phyloP scores from a whole-genome alignment of 2,888 invertebrate genomes.

The Drosophila cognata region DNA sequence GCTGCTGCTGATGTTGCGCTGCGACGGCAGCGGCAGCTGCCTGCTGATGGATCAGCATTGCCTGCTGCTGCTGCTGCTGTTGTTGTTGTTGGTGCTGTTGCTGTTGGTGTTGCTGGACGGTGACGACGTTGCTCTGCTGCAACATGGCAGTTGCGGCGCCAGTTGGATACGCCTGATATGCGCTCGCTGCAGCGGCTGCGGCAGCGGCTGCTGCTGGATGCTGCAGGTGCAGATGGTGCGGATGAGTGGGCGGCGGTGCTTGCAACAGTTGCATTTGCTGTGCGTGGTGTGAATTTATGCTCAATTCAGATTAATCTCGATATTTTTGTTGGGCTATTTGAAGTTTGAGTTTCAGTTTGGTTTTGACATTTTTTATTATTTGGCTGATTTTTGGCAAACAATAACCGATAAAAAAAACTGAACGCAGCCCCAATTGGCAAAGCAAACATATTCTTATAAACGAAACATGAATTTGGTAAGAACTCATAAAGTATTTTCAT shows the following conservation, averaged over 20 bases:
- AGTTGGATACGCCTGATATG: conserved; percentile 69
- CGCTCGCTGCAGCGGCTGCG: conserved; percentile 59
- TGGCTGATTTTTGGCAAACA: conserved; percentile 40
- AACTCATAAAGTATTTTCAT: conserved; percentile 17
- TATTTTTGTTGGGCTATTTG: conserved; percentile 49
- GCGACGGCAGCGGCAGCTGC: conserved; percentile 61
- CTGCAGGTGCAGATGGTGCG: conserved; percentile 81
- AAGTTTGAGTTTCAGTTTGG: conserved; percentile 55
- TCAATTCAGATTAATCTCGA: conserved; percentile 75
- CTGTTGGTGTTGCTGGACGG: conserved; percentile 74
- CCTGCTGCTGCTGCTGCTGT: conserved; percentile 56
- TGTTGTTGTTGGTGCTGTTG: conserved; percentile 69
- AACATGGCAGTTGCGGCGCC: conserved; percentile 62
- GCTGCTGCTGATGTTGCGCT: conserved; percentile 67
- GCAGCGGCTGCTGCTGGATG: conserved; percentile 69
- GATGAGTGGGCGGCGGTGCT: conserved; percentile 82
- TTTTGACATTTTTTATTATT: conserved; percentile 46
- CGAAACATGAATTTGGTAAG: conserved; percentile 17
- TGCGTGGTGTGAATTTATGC: conserved; percentile 77
- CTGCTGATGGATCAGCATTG: conserved; percentile 66
- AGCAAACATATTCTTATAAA: conserved; percentile 28
- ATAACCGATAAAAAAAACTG: conserved; percentile 22
- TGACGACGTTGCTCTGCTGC: conserved; percentile 72
- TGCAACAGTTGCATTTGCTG: conserved; percentile 85
- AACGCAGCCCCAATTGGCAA: conserved; percentile 33